Percentiles rank a stretch among this genome's conserved stretches.
Conservation (phyloP, 2,113 vertebrate genomes). For the Petroica traversi region DNA sequence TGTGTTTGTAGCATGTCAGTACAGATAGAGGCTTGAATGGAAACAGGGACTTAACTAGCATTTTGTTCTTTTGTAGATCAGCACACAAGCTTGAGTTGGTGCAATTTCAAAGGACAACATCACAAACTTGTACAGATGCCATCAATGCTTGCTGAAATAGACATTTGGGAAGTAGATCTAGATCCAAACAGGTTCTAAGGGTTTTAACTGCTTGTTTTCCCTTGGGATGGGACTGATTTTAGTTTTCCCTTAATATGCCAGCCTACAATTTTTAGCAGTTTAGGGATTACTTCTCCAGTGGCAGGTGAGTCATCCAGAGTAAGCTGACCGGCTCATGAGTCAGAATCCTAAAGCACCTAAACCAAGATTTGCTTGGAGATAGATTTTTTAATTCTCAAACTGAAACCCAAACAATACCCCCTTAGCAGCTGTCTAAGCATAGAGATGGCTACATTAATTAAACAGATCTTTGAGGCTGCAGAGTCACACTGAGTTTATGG, state of each 20-base stretch:
- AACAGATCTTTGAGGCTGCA: neutral
- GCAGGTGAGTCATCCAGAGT: constrained; percentile 17
- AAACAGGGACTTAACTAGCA: too few relatives aligned
- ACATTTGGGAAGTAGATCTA: neutral
- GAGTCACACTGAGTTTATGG: neutral
- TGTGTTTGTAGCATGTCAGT: too few relatives aligned
- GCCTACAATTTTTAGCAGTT: neutral
- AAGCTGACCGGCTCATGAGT: constrained; percentile 19
- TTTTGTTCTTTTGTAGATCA: too few relatives aligned
- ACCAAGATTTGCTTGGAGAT: neutral
- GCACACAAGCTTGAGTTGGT: too few relatives aligned
- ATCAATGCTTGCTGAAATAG: neutral
- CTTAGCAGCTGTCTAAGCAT: neutral
- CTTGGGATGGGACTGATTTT: neutral
- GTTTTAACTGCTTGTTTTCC: neutral
- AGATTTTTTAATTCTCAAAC: neutral
- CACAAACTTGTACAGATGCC: too few relatives aligned
- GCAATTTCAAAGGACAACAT: too few relatives aligned
- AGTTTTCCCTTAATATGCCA: neutral
- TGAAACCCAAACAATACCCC: neutral
- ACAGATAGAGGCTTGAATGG: too few relatives aligned
- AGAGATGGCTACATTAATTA: neutral
- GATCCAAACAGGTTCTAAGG: neutral
- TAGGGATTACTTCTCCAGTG: neutral
- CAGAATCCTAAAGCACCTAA: neutral